phyloP scores from a whole-genome alignment of 2,888 invertebrate genomes.

The Agapetus fuscipes region DNA sequence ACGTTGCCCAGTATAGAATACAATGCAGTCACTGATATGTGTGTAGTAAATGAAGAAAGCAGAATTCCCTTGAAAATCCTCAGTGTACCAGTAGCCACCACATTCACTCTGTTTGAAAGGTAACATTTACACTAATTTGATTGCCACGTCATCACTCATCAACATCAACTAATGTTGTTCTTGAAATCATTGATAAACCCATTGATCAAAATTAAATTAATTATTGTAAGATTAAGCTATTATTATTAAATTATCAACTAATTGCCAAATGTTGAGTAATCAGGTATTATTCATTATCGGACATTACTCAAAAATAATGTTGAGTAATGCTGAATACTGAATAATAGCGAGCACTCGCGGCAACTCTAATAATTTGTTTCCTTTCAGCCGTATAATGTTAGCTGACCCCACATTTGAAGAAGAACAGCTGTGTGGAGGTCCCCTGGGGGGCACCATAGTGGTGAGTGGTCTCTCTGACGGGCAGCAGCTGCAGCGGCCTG shows the following conservation, averaged over 20 bases:
- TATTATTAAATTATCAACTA: too few relatives aligned
- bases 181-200: too few relatives aligned
- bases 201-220: too few relatives aligned
- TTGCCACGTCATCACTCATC: slow-evolving; percentile 37
- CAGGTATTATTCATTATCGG: too few relatives aligned
- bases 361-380: too few relatives aligned
- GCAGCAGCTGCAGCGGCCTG: slow-evolving; percentile 12
- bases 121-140: slow-evolving; percentile 35
- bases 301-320: too few relatives aligned
- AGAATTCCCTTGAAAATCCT: slow-evolving; percentile 42
- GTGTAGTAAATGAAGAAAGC: slow-evolving; percentile 48
- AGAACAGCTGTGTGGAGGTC: slow-evolving; percentile 62
- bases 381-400: slow-evolving; percentile 52
- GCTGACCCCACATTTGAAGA: slow-evolving; percentile 80
- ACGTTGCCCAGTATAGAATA: slow-evolving; percentile 56
- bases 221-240: too few relatives aligned
- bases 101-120: slow-evolving; percentile 68
- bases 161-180: too few relatives aligned
- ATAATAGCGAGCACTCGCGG: too few relatives aligned
- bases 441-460: slow-evolving; percentile 26
- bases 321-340: too few relatives aligned
- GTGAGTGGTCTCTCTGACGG: slow-evolving; percentile 10
- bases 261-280: too few relatives aligned
- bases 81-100: slow-evolving; percentile 58
- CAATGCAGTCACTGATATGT: slow-evolving; percentile 58